Evolutionary conservation across 2,797 vertebrate genomes (phyloP), one percentile per base, ranked within the genome.

Genomic region (Pteropus rufus): DNA sequence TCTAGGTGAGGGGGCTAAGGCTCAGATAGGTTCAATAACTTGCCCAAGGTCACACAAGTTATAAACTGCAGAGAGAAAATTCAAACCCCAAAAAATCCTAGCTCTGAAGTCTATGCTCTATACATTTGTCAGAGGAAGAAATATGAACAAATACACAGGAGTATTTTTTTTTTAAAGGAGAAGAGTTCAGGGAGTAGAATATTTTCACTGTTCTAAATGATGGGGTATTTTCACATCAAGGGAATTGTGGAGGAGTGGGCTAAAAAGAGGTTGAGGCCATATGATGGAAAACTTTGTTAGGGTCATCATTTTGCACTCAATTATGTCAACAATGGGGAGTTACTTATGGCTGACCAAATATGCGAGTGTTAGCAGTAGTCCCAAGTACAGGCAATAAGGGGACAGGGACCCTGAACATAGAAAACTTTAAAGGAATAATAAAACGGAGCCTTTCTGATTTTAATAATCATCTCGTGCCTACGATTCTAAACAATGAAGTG

Each of bases 401-500:
- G 7, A 4, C 23, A 31, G 7, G 4, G 23, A 31, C 7, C 39
- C 34, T 92, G 19, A 41, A 58, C 58, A 23, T 16, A 91, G 31
- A 39, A 41, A 95, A 81, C 70, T 90, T 81, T 65, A 94, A 81
- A 70, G 16, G 49, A 92, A 44, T 81, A 86, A 72, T 70, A 83
- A 70, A 76, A 89, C 7, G 31, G 41, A 92, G 49, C 19, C 23
- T 26, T 89, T 91, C 56, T 34, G 29, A 94, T 58, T 93, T 65
- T 92, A 89, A 83, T 87, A 62, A 81, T 80, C 15, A 58, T 19
- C 15, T 93, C 39, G 31, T 92, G 39, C 8, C 77, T 81, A 58
- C 4, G 34, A 75, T 76, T 89, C 69, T 91, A 88, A 97, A 84
- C 4, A 95, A 85, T 36, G 46, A 92, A 95, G 24, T 81, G 31